phyloP scores from a whole-genome alignment of 2,797 vertebrate genomes.

The Gobionotothen gibberifrons region DNA sequence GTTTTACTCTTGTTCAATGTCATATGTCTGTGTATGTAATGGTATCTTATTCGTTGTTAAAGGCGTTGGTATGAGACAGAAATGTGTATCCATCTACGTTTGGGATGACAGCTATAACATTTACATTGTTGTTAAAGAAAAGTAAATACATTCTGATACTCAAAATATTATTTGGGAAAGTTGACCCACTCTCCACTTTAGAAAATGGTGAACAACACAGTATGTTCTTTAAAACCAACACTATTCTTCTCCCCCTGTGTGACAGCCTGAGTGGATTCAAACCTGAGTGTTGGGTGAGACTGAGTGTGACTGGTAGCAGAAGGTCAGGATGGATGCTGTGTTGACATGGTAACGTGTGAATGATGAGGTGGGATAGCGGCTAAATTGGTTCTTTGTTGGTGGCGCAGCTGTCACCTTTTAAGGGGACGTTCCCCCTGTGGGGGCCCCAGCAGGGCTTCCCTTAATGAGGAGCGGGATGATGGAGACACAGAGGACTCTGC shows the following conservation, averaged over 20 bases:
- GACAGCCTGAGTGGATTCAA: not conserved
- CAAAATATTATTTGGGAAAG: not conserved
- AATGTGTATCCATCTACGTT: not conserved
- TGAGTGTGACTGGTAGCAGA: conserved; percentile 63
- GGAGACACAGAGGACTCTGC: conserved; percentile 61
- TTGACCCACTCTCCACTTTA: not conserved
- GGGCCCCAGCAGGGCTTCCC: conserved; percentile 71
- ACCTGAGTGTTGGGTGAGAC: conserved; percentile 48
- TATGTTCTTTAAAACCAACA: not conserved
- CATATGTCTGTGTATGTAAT: not conserved
- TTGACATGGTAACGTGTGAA: conserved; percentile 78
- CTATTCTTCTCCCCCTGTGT: not conserved
- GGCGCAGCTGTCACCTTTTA: conserved; percentile 77
- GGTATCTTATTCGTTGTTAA: not conserved
- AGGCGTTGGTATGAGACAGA: not conserved
- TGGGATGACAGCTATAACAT: not conserved
- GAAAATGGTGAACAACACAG: not conserved
- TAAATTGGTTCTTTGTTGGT: conserved; percentile 79
- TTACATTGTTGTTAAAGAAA: not conserved
- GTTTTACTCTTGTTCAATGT: conserved; percentile 2
- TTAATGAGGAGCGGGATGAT: conserved; percentile 74
- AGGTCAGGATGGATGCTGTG: conserved; percentile 75
- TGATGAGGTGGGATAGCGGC: conserved; percentile 63
- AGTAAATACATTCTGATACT: not conserved
- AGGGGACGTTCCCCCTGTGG: conserved; percentile 63